Evolutionary conservation across 2,797 vertebrate genomes (phyloP).

Genomic region (Harpagifer antarcticus): DNA sequence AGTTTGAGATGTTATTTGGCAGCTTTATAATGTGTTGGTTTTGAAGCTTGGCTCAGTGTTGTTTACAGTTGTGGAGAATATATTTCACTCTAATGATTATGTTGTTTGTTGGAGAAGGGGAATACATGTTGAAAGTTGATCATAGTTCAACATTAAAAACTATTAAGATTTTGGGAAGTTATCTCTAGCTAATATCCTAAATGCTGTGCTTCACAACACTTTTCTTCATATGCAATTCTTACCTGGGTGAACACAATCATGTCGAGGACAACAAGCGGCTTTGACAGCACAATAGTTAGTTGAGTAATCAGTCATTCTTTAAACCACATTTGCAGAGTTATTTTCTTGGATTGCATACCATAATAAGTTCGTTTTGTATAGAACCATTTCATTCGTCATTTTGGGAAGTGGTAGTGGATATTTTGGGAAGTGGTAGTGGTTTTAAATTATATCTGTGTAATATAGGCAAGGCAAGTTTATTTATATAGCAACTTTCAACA

Average conservation of each 20-base stretch:
- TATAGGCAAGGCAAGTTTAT: no score
- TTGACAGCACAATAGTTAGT: background rate
- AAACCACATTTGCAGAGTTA: background rate
- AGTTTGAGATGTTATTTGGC: conserved; percentile 27
- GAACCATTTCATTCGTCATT: no score
- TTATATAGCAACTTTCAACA: no score
- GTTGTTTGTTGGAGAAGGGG: background rate
- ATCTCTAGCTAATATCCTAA: background rate
- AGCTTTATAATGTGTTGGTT: conserved; percentile 39
- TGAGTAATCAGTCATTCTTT: background rate
- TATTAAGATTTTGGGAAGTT: background rate
- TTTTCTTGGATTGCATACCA: background rate
- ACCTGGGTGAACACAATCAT: background rate
- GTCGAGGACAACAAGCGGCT: conserved; percentile 5
- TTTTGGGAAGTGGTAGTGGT: no score
- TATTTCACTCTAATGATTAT: conserved; percentile 13
- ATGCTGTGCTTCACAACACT: background rate
- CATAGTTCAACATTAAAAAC: conserved; percentile 4
- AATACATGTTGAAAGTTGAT: background rate
- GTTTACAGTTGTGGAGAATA: conserved; percentile 14
- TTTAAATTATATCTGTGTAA: no score
- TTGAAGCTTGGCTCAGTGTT: conserved; percentile 29
- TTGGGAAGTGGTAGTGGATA: no score
- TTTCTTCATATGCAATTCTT: background rate
- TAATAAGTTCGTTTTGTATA: no score